A percentile compares a stretch with the other conserved stretches of the same genome.
phyloP scores from a whole-genome alignment of 2,888 invertebrate species.

The Cybosia mesomella region DNA sequence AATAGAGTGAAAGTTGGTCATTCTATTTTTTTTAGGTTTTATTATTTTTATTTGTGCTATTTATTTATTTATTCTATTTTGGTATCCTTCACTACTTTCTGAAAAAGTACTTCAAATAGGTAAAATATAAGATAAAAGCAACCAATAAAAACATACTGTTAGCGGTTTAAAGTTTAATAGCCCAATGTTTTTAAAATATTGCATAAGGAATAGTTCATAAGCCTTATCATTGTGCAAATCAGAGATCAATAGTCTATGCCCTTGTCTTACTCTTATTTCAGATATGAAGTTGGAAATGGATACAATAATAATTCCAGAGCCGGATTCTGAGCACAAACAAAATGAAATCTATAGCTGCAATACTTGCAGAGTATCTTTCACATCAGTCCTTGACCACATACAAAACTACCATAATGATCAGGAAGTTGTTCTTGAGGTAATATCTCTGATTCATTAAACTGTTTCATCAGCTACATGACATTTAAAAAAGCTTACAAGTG shows the following conservation, averaged over 20 bases:
- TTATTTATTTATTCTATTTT: too few species aligned
- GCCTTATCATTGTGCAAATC: too few species aligned
- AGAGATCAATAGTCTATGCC: neutral
- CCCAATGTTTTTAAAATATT: too few species aligned
- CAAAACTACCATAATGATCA: conserved; percentile 89
- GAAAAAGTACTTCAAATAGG: neutral
- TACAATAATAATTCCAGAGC: conserved; percentile 52
- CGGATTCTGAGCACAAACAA: conserved; percentile 54
- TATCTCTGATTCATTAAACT: neutral
- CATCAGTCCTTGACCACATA: conserved; percentile 89
- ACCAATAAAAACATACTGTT: neutral
- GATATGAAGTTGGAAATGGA: conserved; percentile 62
- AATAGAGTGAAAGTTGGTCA: too few species aligned
- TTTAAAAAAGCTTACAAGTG: neutral
- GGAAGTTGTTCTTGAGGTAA: conserved; percentile 89
- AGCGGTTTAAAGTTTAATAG: neutral
- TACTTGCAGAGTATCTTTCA: conserved; percentile 89
- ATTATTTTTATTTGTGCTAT: too few species aligned
- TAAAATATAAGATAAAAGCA: neutral
- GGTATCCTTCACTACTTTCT: too few species aligned
- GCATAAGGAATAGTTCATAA: too few species aligned
- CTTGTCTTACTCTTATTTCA: conserved; percentile 40
- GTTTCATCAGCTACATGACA: neutral
- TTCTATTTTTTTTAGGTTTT: too few species aligned
- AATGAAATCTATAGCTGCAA: conserved; percentile 88